Percentiles rank a stretch among this genome's conserved stretches.
Evolutionary conservation across 1,140 invertebrate species (phyloP).

Genomic region (Neotoxoptera formosana): DNA sequence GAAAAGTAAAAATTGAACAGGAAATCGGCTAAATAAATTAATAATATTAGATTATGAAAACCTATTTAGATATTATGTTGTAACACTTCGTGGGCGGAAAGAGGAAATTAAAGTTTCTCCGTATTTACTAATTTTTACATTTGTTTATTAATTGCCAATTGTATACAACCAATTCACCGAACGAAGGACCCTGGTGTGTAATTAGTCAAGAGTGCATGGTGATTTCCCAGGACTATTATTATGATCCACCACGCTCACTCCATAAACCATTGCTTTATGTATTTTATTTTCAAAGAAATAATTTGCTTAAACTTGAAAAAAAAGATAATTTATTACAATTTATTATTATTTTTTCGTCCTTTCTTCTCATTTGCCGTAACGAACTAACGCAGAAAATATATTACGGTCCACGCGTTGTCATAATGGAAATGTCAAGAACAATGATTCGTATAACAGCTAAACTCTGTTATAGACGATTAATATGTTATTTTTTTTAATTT

Average conservation of each 20-base stretch:
- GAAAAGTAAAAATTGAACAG: background rate
- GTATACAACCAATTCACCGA: background rate
- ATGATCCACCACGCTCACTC: background rate
- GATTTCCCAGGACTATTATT: background rate
- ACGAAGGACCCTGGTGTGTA: background rate
- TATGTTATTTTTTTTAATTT: background rate
- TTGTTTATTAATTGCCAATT: background rate
- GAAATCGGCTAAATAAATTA: background rate
- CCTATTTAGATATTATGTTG: background rate
- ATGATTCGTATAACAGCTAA: background rate
- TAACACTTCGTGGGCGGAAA: too few species aligned
- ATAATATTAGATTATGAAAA: too few species aligned
- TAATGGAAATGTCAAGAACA: conserved; percentile 33
- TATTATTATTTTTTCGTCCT: background rate
- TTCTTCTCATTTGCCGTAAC: background rate
- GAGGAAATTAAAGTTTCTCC: background rate
- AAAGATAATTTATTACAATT: background rate
- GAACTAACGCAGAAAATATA: background rate
- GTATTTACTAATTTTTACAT: background rate
- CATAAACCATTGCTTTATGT: too few species aligned
- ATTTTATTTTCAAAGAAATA: background rate
- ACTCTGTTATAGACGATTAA: background rate
- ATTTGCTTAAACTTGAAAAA: background rate
- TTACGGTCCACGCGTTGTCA: background rate
- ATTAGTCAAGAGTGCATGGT: background rate